Evolutionary conservation across 2,113 vertebrate genomes (phyloP), one percentile per base, ranked within the genome.

Genomic region (Tenrec ecaudatus): DNA sequence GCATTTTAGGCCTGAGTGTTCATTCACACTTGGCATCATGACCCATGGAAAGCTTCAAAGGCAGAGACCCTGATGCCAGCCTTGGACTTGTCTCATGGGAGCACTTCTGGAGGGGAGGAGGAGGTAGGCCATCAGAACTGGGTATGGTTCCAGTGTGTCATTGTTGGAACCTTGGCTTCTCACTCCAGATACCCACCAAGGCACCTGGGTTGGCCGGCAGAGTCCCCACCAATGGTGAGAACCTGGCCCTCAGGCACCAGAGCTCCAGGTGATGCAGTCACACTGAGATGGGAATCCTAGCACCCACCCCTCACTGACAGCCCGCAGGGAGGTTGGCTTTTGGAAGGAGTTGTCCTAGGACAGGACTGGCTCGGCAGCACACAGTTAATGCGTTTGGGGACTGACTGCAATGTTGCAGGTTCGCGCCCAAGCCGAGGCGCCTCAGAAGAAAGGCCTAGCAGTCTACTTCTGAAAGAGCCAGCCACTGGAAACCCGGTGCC

Each of bases 41-140:
- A 53, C 6, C 47, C 1, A 0, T 36, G 43, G 47, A 53, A 17
- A 33, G 10, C 20, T 79, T 25, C 2, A 2, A 14, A 36, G 66
- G 77, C 66, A 80, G 47, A 79, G 43, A 6, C 0, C 25, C 0
- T 0, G 0, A 14, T 14, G 38, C 33, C 10, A 17, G 76, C 64
- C 38, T 62, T 14, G 9, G 68, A 36, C 40, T 38, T 82, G 36
- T 73, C 38, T n/a, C 69, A 25, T 14, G 27, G 16, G 47, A 84
- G 31, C 79, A 0, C 6, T 0, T 10, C 58, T 15, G 40, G 40
- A 4, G 3, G 40, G 40, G 40, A 40, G 40, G 40, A 3, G 40
- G 40, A n/a, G 23, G 10, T 7, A 6, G n/a, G 16, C 1, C 68
- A 25, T 53, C 77, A 40, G 77, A 86, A 77, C 3, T 0, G 12